Evolutionary conservation across 53 echinoderm and acorn worm genomes (phyloP), one percentile per base, ranked within the genome.

Genomic region (Pentamera pediparva): DNA sequence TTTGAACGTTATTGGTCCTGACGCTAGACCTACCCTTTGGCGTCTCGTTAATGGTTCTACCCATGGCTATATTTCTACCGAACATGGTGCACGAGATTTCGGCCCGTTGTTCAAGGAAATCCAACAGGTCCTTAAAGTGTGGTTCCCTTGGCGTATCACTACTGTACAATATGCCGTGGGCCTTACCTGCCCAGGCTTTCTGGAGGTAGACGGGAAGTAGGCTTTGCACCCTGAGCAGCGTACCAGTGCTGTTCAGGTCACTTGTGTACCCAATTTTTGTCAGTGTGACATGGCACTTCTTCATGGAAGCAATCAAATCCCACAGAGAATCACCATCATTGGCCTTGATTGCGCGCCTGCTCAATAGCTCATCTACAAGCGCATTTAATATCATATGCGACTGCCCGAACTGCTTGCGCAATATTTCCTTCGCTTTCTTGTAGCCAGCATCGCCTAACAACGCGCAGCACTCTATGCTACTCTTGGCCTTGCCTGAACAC

Each of bases 1-100:
- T 71, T 12, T 8, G 58, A 19, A 80, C 36, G 45, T 80, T 80
- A 39, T 80, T 80, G 0, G 80, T 69, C 43, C n/a, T 79, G n/a
- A 71, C 71, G 49, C 18, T 56, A 5, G 65, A 5, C 20, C 54
- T 78, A 30, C 0, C 21, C 6, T 53, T 37, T 1, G 1, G 0
- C 22, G 29, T 53, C n/a, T 72, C 71, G 15, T 1, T 58, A 35
- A 2, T 1, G 19, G 55, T 24, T 35, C 59, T 36, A 0, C 73
- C 37, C 47, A 26, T 59, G 21, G 73, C 41, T 4, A 71, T 21
- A 22, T 41, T 59, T 38, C 52, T 70, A 0, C 81, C 74, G 34
- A 81, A 81, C 81, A 81, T 39, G 43, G 81, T 81, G 37, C 71
- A 81, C 8, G 81, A 71, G 1, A 70, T 43, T 45, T 81, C 81